Conservation (phyloP, 2,888 invertebrate genomes). For the Deilephila elpenor region DNA sequence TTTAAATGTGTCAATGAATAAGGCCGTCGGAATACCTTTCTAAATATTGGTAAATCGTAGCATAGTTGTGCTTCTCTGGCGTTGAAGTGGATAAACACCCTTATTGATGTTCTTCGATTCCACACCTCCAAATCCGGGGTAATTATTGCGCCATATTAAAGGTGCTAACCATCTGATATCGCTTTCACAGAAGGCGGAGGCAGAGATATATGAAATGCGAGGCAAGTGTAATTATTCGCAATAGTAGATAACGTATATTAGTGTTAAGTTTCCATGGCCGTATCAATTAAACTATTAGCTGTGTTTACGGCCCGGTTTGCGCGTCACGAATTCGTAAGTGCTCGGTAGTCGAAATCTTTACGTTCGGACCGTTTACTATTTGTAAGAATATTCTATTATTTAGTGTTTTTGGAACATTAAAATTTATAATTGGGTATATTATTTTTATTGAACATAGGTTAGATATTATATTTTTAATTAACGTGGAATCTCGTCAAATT, state of each 20-base stretch:
- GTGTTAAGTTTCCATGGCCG: constrained; percentile 33
- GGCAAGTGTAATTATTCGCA: constrained; percentile 25
- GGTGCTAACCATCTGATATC: constrained; percentile 29
- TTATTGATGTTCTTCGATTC: background rate
- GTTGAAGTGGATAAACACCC: too few relatives aligned
- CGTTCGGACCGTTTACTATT: background rate
- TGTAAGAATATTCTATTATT: background rate
- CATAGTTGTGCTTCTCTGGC: too few relatives aligned
- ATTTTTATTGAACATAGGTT: background rate
- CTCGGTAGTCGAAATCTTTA: constrained; percentile 12
- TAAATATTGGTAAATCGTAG: too few relatives aligned
- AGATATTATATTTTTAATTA: background rate
- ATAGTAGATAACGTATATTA: constrained; percentile 27
- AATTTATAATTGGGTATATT: background rate
- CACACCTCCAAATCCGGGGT: background rate
- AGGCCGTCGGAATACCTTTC: too few relatives aligned
- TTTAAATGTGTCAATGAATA: too few relatives aligned
- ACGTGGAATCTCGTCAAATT: too few relatives aligned
- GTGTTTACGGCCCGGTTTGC: constrained; percentile 16
- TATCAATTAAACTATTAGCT: constrained; percentile 35
- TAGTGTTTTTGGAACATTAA: background rate
- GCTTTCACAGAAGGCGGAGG: constrained; percentile 21
- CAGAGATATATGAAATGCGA: constrained; percentile 14
- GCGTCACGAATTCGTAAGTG: constrained; percentile 27
- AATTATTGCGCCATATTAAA: constrained; percentile 1